Conservation (phyloP, 2,113 vertebrate genomes). For the Tetrao urogallus region DNA sequence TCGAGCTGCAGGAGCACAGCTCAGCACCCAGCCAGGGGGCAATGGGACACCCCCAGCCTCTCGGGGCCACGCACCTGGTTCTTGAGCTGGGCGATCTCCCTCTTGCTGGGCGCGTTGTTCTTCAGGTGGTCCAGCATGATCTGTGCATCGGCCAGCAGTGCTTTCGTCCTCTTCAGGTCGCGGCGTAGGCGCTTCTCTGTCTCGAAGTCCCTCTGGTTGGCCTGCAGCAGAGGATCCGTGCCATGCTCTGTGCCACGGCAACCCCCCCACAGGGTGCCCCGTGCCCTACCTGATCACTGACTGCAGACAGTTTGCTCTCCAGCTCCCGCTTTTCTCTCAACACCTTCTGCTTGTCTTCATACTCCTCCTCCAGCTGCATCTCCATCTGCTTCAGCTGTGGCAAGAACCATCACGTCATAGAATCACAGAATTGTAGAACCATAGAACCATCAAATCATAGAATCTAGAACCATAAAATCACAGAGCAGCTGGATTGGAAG, state of each 20-base stretch:
- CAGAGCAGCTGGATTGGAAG: background rate
- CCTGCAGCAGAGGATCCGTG: conserved; percentile 72
- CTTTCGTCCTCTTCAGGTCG: conserved; percentile 96
- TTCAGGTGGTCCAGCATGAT: conserved; percentile 99
- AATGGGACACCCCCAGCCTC: background rate
- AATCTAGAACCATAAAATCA: background rate
- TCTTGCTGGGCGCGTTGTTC: conserved; percentile 95
- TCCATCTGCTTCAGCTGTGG: conserved; percentile 94
- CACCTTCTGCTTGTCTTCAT: conserved; percentile 96
- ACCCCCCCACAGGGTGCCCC: fast-evolving
- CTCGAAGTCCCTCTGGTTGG: conserved; percentile 89
- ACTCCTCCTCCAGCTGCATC: conserved; percentile 95
- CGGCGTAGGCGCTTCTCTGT: conserved; percentile 92
- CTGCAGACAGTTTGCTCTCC: conserved; percentile 86
- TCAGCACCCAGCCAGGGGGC: background rate
- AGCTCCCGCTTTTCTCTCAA: conserved; percentile 92
- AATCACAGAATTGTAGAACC: background rate
- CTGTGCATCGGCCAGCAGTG: conserved; percentile 92
- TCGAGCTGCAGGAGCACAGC: conserved; percentile 83
- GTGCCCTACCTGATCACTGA: conserved; percentile 87
- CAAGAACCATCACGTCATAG: background rate
- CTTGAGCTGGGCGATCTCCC: conserved; percentile 95
- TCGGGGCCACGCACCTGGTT: conserved; percentile 85
- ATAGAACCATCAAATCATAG: background rate
- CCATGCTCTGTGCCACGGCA: background rate